Base-by-base conservation (phyloP, 1,140 invertebrate species). In the Brachionus rotundiformis region DNA sequence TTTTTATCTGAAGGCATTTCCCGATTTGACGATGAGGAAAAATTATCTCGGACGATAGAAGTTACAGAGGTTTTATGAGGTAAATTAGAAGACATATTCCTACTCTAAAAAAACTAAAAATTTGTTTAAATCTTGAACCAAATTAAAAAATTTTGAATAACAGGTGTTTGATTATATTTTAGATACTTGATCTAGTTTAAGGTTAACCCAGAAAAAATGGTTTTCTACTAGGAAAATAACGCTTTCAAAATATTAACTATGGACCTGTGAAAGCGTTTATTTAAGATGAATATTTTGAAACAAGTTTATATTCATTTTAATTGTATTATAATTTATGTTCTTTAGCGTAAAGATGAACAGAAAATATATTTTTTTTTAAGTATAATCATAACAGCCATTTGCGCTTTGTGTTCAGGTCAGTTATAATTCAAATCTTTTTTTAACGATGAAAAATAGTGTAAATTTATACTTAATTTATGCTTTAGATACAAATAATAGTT, bases 321-420 rank as follows among this genome's bases (percentile, higher is more conserved):
- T 54, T 54, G 47, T 54, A 54, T 54, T 54, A 54, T 54, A 54
- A 54, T 54, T 54, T 54, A 54, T 54, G 47, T 54, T 54, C 47
- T 54, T 19, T 54, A 10, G 16, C 47, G 47, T 54, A 19, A 54
- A 54, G 47, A 54, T 54, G 47, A 54, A 54, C 47, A 54, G 19
- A 54, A 23, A 19, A 54, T 54, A n/a, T n/a, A 23, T 54, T 8
- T 54, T n/a, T 19, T 16, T 16, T 23, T 19, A 54, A 54, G n/a
- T 19, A 7, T 19, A 54, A 54, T 19, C 16, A 54, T 8, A 23
- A 54, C 47, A 54, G 47, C 47, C 47, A 54, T 54, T 54, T 54
- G n/a, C 47, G 19, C 47, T n/a, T 19, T 54, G 19, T 19, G 16
- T 54, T 54, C 47, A 54, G 47, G 47, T 54, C 47, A 54, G 19